phyloP scores from a whole-genome alignment of 2,797 vertebrate species.

The Garrulus glandarius region DNA sequence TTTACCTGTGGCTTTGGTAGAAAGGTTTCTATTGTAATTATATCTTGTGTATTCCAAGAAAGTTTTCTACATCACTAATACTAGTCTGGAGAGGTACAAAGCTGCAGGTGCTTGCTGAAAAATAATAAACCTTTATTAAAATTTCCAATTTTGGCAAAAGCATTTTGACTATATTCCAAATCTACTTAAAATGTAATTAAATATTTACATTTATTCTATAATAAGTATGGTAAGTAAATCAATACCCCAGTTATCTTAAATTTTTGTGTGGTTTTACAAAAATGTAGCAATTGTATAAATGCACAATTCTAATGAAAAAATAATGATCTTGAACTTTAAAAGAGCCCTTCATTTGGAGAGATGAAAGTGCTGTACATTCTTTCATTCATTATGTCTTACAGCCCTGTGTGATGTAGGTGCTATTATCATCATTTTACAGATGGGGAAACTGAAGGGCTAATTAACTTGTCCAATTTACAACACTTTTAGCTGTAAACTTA shows the following conservation, averaged over 20 bases:
- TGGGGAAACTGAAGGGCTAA: constrained; percentile 22
- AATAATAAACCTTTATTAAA: constrained; percentile 37
- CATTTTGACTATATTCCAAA: constrained; percentile 16
- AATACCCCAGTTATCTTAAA: constrained; percentile 1
- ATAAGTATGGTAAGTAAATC: constrained; percentile 30
- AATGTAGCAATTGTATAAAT: neutral
- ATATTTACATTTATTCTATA: constrained; percentile 40
- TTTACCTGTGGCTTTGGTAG: constrained; percentile 5
- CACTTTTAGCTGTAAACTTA: constrained; percentile 25
- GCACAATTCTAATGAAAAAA: constrained; percentile 46
- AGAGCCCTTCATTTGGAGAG: constrained; percentile 40
- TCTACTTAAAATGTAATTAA: constrained; percentile 27
- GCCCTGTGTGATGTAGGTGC: constrained; percentile 17
- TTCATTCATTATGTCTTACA: constrained; percentile 37
- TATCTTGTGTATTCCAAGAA: neutral
- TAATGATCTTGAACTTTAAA: constrained; percentile 57
- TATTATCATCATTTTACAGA: constrained; percentile 52
- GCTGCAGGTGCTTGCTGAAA: neutral
- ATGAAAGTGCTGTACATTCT: constrained; percentile 21
- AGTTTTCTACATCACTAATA: neutral
- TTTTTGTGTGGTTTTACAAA: neutral
- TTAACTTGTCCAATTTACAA: constrained; percentile 54
- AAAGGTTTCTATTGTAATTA: constrained; percentile 13
- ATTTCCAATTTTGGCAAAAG: neutral
- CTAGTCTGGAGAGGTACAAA: constrained; percentile 2